Conservation (phyloP, 2,888 invertebrate genomes). For the Trissonchulus sp. region DNA sequence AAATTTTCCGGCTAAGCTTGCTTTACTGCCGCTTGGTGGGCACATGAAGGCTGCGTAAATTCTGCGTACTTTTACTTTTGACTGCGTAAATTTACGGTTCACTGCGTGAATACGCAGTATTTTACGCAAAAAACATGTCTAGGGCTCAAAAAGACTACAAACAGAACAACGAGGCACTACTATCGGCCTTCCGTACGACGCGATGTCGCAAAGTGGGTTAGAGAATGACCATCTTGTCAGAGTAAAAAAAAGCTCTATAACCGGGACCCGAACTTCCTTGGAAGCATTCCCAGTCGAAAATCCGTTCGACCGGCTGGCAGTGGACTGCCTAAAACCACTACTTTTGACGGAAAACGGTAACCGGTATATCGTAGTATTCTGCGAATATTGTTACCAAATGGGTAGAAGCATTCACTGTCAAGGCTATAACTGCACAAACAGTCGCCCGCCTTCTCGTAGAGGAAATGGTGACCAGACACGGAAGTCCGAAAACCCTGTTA, state of each 20-base stretch:
- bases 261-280: slow-evolving; percentile 27
- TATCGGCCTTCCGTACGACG: too few species aligned
- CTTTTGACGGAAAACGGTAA: slow-evolving; percentile 32
- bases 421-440: slow-evolving; percentile 43
- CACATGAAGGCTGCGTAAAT: too few species aligned
- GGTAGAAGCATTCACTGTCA: slow-evolving; percentile 41
- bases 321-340: slow-evolving; percentile 40
- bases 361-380: slow-evolving; percentile 37
- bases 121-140: too few species aligned
- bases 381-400: slow-evolving; percentile 36
- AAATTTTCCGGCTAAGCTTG: too few species aligned
- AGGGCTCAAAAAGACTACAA: too few species aligned
- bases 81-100: too few species aligned
- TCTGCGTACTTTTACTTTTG: too few species aligned
- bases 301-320: slow-evolving; percentile 38
- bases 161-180: too few species aligned
- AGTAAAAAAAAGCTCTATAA: slow-evolving; percentile 30
- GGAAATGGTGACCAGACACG: slow-evolving; percentile 34
- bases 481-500: slow-evolving; percentile 34
- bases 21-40: too few species aligned
- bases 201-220: too few species aligned
- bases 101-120: too few species aligned
- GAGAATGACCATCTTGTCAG: too few species aligned
- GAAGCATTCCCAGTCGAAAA: slow-evolving; percentile 25
- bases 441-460: slow-evolving; percentile 39